Percentiles rank a stretch among this genome's conserved stretches.
phyloP scores from a whole-genome alignment of 2,888 invertebrate species.

The Dynastes hyllus region DNA sequence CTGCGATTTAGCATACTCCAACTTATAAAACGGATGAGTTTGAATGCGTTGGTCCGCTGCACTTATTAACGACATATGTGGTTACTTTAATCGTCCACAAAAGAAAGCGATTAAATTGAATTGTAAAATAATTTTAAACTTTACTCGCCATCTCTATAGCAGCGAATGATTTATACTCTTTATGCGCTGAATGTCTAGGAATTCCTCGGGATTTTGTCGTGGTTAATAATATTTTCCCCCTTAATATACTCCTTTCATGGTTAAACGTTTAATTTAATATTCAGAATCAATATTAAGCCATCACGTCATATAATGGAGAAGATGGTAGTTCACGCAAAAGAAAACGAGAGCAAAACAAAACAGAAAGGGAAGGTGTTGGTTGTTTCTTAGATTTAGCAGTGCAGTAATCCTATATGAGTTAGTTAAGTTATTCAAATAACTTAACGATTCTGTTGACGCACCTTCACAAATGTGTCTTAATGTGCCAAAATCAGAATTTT shows the following conservation, averaged over 20 bases:
- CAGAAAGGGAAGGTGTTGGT: no score
- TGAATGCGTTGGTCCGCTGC: background rate
- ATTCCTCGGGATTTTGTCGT: background rate
- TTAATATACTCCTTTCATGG: background rate
- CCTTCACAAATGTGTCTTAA: no score
- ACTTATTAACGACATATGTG: conserved; percentile 33
- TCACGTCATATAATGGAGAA: background rate
- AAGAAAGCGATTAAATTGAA: conserved; percentile 32
- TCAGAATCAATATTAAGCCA: background rate
- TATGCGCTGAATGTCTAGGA: background rate
- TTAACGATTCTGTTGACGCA: no score
- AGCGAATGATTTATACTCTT: background rate
- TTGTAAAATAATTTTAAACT: conserved; percentile 21
- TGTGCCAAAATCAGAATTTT: no score
- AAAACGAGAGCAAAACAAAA: no score
- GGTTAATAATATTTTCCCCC: conserved; percentile 3
- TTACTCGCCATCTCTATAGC: background rate
- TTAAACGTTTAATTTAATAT: background rate
- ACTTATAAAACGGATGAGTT: background rate
- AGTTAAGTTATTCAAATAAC: no score
- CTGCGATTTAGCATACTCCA: background rate
- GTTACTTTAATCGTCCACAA: conserved; percentile 27
- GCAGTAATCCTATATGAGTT: no score
- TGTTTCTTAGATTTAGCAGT: no score
- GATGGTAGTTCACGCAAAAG: no score